Conservation (phyloP, 2,797 vertebrate species). For the Setipinna tenuifilis region DNA sequence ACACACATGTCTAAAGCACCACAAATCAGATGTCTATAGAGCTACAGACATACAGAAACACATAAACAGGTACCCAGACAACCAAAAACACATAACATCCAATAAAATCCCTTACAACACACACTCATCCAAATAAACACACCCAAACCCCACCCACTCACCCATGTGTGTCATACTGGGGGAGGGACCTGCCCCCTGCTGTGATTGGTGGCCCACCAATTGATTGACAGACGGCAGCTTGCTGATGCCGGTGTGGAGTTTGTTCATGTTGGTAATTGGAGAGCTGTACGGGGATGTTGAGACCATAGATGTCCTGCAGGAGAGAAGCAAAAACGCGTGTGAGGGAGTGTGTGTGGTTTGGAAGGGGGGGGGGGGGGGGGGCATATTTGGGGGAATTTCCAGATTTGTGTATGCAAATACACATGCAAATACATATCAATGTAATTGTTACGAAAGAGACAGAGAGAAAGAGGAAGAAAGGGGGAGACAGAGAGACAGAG, state of each 20-base stretch:
- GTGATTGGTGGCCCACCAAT: conserved; percentile 87
- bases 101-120: neutral
- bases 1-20: neutral
- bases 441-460: neutral
- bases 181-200: conserved; percentile 75
- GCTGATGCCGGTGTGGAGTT: conserved; percentile 79
- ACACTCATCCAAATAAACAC: neutral
- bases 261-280: conserved; percentile 87
- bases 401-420: neutral
- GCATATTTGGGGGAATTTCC: too few relatives aligned
- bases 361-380: too few relatives aligned
- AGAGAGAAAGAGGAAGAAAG: neutral
- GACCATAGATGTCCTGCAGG: conserved; percentile 81
- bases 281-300: conserved; percentile 83
- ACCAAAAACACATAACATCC: too few relatives aligned
- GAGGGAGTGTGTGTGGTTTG: conserved; percentile 13
- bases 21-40: too few relatives aligned
- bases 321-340: neutral
- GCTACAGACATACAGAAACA: neutral
- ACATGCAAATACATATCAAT: neutral
- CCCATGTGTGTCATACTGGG: conserved; percentile 86
- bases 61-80: too few relatives aligned
- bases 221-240: conserved; percentile 91
- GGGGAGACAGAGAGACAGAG: neutral
- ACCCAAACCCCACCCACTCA: conserved; percentile 62